Evolutionary conservation across 2,797 vertebrate species (phyloP), one percentile per base, ranked within the genome.

Genomic region (Mus minutoides): DNA sequence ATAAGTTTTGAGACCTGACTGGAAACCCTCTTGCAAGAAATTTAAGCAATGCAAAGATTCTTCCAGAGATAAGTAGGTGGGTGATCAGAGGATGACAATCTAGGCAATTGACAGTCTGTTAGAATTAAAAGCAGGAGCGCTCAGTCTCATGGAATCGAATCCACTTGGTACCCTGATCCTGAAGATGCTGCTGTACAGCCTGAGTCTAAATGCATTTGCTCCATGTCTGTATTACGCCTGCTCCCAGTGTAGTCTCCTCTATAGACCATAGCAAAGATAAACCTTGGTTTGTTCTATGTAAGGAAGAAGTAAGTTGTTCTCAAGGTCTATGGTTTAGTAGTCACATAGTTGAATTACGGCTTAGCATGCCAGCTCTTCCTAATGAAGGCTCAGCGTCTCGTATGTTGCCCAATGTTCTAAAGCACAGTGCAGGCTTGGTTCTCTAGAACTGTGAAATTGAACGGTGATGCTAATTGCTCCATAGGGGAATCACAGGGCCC

Each of bases 121-220:
- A 90, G 77, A 86, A 88, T 90, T 60, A 29, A 88, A 93, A 93
- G 86, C 84, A 24, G 46, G 58, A 87, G 49, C 4, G 21, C 13
- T 34, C 5, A 43, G 0, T 79, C 34, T 90, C 95, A 2, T 67
- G 88, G 73, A 92, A 96, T n/a, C 37, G 29, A 84, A 56, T 22
- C 21, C 24, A 0, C 46, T 92, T 77, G 46, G 13, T 92, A 49
- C 52, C 46, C 46, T 92, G 34, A 46, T 6, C 13, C 52, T 85
- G 34, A 88, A 84, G 24, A 69, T 80, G 24, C 54, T 91, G 5
- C 4, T 54, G 77, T 77, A n/a, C 86, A 77, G 90, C 8, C 56
- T 13, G 13, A 88, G 12, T 49, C 37, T 31, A 29, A 46, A 9
- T 46, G 22, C 34, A 8, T 69, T 58, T 94, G 4, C 75, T 34